Conservation (phyloP, 92 coral and sea anemone genomes). For the Galaxea fascicularis region DNA sequence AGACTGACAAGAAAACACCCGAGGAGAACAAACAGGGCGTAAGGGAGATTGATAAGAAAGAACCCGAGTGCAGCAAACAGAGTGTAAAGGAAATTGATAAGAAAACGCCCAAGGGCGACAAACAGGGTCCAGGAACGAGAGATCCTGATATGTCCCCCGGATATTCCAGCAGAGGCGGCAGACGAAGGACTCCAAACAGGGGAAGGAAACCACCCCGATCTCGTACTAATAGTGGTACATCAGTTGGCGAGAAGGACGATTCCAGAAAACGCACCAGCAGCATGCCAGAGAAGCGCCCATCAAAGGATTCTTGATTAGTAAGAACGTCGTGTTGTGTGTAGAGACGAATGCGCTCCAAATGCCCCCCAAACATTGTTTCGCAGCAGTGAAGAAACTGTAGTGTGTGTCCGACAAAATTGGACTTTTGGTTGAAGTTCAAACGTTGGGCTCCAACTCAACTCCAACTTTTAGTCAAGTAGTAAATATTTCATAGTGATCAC, state of each 20-base stretch:
- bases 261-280: slow-evolving; percentile 16
- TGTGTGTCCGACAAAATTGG: too few relatives aligned
- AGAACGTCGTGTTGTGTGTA: background rate
- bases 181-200: background rate
- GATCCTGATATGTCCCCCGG: slow-evolving; percentile 8
- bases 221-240: slow-evolving; percentile 1
- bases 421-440: too few relatives aligned
- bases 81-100: background rate
- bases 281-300: slow-evolving; percentile 6
- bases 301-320: background rate
- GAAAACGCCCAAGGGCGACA: background rate
- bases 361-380: background rate
- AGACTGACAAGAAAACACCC: background rate
- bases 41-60: background rate
- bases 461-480: too few relatives aligned
- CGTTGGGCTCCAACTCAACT: too few relatives aligned
- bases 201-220: slow-evolving; percentile 23
- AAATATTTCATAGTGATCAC: too few relatives aligned
- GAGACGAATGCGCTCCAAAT: background rate
- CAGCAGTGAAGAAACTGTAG: too few relatives aligned
- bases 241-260: background rate
- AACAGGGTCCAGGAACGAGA: background rate
- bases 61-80: background rate
- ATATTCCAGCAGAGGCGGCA: slow-evolving; percentile 18
- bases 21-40: background rate